Evolutionary conservation across 2,113 vertebrate species (phyloP), one percentile per base, ranked within the genome.

Genomic region (Todiramphus saurophagus): DNA sequence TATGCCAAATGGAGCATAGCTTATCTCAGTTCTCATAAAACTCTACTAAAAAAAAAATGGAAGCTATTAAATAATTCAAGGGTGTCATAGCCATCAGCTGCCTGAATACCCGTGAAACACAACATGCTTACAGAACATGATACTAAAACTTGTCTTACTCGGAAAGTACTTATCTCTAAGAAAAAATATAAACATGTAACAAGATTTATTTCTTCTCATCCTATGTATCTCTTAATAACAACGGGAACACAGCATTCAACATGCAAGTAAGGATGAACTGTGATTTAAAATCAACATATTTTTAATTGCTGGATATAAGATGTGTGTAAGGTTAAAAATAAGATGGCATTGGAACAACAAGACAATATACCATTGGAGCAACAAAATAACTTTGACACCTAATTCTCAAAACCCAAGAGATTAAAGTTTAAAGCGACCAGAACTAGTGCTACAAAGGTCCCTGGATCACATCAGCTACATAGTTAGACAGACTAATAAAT

Each of bases 1-100:
- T 48, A 56, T 3, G 31, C 59, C 92, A 92, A 95, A 78, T 79
- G 66, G 76, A 92, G 86, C 64, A 89, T 21, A 84, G 77, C 81
- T 95, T 89, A 93, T 66, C 46, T 75, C 83, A 64, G 60, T 90
- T 75, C 73, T 93, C 76, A 81, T 62, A 97, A 92, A 97, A 78
- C 16, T 66, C 58, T 76, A 58, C 48, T 44, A 72, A 92, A 83
- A 94, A 76, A 83, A 24, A 94, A 95, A 92, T 78, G 27, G 77
- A 92, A 93, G 62, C 83, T 83, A 72, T 94, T 96, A 96, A 94
- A 90, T 94, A 94, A 96, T 94, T 95, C 83, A 96, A 95, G 80
- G 73, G 21, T 94, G 64, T 90, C 88, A 95, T 43, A 94, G 86
- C 69, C 73, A 94, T 95, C 92, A 96, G 69, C 56, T 89, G 80